Percentiles rank a stretch among this genome's conserved stretches.
Evolutionary conservation across 1,140 invertebrate species (phyloP).

Genomic region (Paramacrobiotus metropolitanus): DNA sequence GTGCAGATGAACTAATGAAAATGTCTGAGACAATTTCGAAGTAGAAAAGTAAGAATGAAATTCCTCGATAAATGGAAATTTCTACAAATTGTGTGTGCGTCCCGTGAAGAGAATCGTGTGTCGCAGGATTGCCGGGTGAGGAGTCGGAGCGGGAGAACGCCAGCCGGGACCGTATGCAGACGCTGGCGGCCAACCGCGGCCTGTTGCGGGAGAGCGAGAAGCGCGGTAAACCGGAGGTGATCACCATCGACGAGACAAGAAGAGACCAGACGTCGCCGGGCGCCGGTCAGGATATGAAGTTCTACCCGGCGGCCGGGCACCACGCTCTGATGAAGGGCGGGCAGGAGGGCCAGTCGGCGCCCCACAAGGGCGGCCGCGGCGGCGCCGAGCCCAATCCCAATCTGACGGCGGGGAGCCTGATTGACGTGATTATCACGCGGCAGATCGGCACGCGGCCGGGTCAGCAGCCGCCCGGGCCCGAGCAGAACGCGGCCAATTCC

Average conservation of each 20-base stretch:
- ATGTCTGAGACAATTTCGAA: too few relatives aligned
- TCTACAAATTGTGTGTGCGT: too few relatives aligned
- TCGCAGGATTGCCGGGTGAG: too few relatives aligned
- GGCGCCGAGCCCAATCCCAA: neutral
- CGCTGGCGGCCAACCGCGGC: neutral
- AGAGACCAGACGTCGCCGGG: neutral
- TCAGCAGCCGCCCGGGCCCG: neutral
- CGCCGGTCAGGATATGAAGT: neutral
- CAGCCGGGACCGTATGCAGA: neutral
- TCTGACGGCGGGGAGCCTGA: neutral
- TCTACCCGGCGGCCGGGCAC: neutral
- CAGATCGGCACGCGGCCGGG: neutral
- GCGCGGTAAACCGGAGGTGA: neutral
- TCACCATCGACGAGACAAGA: neutral
- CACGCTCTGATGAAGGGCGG: neutral
- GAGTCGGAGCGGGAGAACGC: neutral
- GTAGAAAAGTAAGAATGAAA: too few relatives aligned
- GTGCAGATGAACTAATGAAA: too few relatives aligned
- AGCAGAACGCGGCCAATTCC: neutral
- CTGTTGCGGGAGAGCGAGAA: neutral
- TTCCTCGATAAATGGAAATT: too few relatives aligned
- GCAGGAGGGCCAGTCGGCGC: too few relatives aligned
- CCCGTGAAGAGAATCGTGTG: too few relatives aligned
- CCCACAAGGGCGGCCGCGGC: neutral
- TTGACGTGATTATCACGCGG: constrained; percentile 1